Evolutionary conservation across 2,797 vertebrate genomes (phyloP).

Genomic region (Rhinogobio ventralis): DNA sequence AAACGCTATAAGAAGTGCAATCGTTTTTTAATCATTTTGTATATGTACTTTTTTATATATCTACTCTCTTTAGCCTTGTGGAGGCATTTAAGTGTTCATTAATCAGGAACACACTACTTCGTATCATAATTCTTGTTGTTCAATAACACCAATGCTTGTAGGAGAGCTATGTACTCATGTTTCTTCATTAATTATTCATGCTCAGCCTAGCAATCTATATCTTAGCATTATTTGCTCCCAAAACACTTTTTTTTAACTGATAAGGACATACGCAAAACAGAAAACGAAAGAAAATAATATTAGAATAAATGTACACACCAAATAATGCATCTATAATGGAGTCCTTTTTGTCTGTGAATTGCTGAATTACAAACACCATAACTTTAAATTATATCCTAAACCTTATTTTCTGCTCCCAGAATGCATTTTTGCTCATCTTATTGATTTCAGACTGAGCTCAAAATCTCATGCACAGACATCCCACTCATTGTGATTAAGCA

Average conservation of each 20-base stretch:
- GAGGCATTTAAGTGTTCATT: too few species aligned
- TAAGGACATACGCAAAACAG: not conserved
- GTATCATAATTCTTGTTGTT: too few species aligned
- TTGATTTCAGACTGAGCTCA: not conserved
- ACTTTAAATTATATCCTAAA: not conserved
- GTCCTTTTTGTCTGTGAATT: not conserved
- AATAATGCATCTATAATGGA: not conserved
- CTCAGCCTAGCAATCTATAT: not conserved
- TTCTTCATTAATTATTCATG: not conserved
- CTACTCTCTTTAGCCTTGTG: too few species aligned
- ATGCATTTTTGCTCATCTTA: not conserved
- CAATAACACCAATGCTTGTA: not conserved
- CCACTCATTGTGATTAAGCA: constrained; percentile 12
- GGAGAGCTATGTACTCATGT: not conserved
- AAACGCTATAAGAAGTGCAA: not conserved
- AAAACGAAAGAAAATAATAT: not conserved
- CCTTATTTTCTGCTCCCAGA: not conserved
- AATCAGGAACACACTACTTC: too few species aligned
- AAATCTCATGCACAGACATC: not conserved
- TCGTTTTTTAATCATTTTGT: not conserved
- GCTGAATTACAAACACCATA: not conserved
- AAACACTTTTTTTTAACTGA: not conserved
- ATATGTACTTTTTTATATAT: not conserved
- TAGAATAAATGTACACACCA: not conserved
- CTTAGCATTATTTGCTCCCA: not conserved